phyloP scores from a whole-genome alignment of 2,113 vertebrate genomes.

The Ifrita kowaldi region DNA sequence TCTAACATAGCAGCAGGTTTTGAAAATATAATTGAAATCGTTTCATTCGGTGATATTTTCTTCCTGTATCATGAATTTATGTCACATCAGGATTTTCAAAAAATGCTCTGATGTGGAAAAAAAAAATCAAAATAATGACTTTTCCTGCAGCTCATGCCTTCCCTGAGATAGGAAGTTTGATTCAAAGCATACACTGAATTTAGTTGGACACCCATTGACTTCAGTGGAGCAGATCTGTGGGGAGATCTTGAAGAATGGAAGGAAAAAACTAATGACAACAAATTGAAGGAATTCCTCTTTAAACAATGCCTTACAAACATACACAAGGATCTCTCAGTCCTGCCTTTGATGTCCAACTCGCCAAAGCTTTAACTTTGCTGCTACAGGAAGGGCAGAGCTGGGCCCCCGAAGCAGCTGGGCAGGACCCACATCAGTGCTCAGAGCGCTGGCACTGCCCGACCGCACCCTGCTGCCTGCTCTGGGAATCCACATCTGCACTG shows the following conservation, averaged over 20 bases:
- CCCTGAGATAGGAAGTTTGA: neutral
- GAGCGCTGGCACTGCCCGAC: neutral
- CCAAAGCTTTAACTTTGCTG: neutral
- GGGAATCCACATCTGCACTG: neutral
- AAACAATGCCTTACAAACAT: conserved; percentile 16
- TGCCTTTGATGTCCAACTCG: conserved; percentile 37
- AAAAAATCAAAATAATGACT: neutral
- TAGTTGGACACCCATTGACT: neutral
- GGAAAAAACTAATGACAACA: conserved; percentile 39
- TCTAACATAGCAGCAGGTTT: neutral
- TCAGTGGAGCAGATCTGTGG: neutral
- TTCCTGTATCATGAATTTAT: neutral
- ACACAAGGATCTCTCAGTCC: neutral
- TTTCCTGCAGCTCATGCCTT: neutral
- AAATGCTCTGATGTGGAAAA: neutral
- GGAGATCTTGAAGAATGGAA: conserved; percentile 39
- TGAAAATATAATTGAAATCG: neutral
- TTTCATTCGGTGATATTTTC: neutral
- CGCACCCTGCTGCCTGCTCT: neutral
- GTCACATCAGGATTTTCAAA: neutral
- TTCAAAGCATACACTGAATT: neutral
- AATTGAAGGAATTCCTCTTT: conserved; percentile 35
- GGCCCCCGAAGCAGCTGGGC: neutral
- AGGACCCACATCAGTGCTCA: neutral
- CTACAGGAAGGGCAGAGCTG: conserved; percentile 4